phyloP scores from a whole-genome alignment of 2,797 vertebrate genomes.

The Brachymystax lenok region DNA sequence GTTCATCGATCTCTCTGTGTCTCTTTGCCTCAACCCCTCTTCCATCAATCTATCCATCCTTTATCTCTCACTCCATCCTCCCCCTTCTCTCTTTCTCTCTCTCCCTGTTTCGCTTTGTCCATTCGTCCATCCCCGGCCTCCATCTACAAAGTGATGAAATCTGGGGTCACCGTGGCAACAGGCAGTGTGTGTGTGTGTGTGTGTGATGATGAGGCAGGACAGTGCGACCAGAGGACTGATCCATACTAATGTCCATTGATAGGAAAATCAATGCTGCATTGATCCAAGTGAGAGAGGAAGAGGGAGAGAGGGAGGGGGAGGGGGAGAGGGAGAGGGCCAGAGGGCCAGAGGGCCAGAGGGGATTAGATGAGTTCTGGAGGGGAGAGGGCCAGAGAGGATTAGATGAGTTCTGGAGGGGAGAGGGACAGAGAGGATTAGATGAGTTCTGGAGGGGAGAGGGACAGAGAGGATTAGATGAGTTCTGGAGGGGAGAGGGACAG shows the following conservation, averaged over 20 bases:
- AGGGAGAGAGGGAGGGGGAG: conserved; percentile 18
- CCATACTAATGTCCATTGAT: conserved; percentile 96
- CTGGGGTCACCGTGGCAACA: conserved; percentile 70
- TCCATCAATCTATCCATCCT: conserved; percentile 62
- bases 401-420: too few relatives aligned
- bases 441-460: too few relatives aligned
- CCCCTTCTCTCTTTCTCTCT: conserved; percentile 48
- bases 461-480: too few relatives aligned
- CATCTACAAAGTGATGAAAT: conserved; percentile 78
- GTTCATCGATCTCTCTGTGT: neutral
- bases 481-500: too few relatives aligned
- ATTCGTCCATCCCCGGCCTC: conserved; percentile 37
- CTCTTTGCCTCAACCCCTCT: conserved; percentile 26
- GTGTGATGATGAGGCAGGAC: conserved; percentile 5
- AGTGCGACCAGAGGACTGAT: conserved; percentile 84
- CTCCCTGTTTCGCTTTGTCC: conserved; percentile 21
- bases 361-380: too few relatives aligned
- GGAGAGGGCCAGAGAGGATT: too few relatives aligned
- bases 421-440: too few relatives aligned
- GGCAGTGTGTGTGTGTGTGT: conserved; percentile 32
- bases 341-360: too few relatives aligned
- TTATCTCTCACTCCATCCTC: conserved; percentile 34
- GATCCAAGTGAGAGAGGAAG: conserved; percentile 79
- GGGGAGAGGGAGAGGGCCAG: too few relatives aligned
- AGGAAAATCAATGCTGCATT: conserved; percentile 96